These are phyloP conservation scores for Setipinna tenuifilis DNA, from an alignment of 2,797 vertebrate genomes.

Conservation along the genomic window DNA sequence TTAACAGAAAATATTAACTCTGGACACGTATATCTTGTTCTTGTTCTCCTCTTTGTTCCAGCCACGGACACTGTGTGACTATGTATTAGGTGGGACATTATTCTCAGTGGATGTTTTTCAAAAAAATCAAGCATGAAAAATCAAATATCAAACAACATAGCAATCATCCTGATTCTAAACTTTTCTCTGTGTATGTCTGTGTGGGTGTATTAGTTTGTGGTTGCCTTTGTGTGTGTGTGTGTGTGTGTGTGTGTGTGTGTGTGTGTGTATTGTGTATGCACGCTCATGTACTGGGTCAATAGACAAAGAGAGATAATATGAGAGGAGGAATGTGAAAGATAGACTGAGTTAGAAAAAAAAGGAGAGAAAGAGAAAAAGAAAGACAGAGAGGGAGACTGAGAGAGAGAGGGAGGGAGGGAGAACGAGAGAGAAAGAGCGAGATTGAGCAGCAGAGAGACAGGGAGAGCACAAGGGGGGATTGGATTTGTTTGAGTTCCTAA, in stretches of 20 bases:
- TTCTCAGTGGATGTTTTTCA: background rate
- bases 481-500: slow-evolving; percentile 57
- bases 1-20: background rate
- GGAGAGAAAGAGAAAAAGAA: background rate
- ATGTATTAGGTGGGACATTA: background rate
- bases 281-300: background rate
- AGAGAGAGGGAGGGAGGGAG: background rate
- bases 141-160: background rate
- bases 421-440: background rate
- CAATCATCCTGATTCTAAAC: background rate
- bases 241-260: slow-evolving; percentile 26
- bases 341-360: background rate
- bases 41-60: background rate
- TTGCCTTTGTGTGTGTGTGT: slow-evolving; percentile 21
- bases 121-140: no score
- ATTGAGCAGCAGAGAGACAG: slow-evolving; percentile 2
- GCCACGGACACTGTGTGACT: background rate
- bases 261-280: slow-evolving; percentile 25
- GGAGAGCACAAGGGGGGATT: slow-evolving; percentile 42
- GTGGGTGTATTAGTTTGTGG: background rate
- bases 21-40: background rate
- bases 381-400: background rate
- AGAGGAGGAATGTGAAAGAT: background rate
- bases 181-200: background rate
- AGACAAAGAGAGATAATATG: background rate